Evolutionary conservation across 2,797 vertebrate species (phyloP).

Genomic region (Dendrocincla tyrannina): DNA sequence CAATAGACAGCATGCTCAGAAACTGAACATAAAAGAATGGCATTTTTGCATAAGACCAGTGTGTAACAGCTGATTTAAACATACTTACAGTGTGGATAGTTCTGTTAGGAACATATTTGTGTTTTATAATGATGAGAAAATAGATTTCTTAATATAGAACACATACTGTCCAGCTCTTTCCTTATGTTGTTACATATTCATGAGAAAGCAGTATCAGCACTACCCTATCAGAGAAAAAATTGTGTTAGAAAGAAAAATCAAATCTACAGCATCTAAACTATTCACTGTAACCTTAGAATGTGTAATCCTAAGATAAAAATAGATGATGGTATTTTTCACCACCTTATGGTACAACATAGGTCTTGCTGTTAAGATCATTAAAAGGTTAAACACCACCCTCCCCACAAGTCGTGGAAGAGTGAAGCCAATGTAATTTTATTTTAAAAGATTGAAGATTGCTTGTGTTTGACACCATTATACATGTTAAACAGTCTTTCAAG

Average conservation of each 20-base stretch:
- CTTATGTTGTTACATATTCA: conserved; percentile 43
- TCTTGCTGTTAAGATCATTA: background rate
- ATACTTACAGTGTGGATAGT: background rate
- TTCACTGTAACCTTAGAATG: background rate
- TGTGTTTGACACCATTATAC: background rate
- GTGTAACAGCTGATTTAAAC: conserved; percentile 18
- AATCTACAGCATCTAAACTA: background rate
- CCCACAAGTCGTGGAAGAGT: background rate
- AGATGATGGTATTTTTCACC: background rate
- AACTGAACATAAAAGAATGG: background rate
- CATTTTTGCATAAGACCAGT: background rate
- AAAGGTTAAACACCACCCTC: background rate
- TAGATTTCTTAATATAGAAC: conserved; percentile 39
- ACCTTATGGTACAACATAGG: background rate
- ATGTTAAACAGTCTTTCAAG: background rate
- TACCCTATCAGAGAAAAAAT: background rate
- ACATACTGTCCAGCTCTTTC: conserved; percentile 1
- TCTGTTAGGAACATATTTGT: conserved; percentile 33
- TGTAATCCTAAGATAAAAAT: background rate
- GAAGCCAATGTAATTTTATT: background rate
- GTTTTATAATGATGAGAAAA: conserved; percentile 14
- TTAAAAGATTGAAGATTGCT: background rate
- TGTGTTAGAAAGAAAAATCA: background rate
- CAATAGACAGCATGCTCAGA: background rate
- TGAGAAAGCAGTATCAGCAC: background rate